Conservation (phyloP, 2,113 vertebrate genomes). For the Puma concolor region DNA sequence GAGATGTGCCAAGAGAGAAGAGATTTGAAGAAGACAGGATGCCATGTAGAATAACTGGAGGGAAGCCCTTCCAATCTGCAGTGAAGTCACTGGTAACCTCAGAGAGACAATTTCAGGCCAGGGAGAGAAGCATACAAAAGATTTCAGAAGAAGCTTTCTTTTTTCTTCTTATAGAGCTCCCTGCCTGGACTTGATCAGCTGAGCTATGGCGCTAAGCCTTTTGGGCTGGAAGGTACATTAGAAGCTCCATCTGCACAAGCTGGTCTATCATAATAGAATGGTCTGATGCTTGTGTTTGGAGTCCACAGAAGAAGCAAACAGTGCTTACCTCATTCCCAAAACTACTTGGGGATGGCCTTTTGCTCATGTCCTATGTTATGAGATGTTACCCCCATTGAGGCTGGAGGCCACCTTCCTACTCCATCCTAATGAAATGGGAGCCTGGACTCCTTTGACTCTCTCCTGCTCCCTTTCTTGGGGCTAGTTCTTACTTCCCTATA, state of each 20-base stretch:
- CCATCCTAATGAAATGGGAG: neutral
- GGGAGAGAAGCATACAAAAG: neutral
- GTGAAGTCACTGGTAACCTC: neutral
- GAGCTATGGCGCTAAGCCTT: no score
- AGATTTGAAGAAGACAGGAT: neutral
- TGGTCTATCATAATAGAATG: neutral
- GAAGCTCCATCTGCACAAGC: neutral
- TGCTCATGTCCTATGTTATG: neutral
- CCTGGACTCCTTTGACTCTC: neutral
- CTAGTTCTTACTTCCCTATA: neutral
- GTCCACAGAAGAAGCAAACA: neutral
- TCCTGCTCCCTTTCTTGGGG: neutral
- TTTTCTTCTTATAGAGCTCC: neutral
- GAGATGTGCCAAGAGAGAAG: neutral
- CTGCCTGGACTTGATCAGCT: neutral
- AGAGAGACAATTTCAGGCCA: neutral
- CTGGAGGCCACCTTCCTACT: neutral
- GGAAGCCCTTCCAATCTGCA: neutral
- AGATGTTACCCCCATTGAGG: neutral
- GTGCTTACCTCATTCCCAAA: neutral
- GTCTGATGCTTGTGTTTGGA: neutral
- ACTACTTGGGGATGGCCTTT: neutral
- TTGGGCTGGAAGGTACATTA: no score
- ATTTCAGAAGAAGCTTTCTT: neutral
- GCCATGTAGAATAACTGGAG: neutral